A percentile compares a stretch with the other conserved stretches of the same genome.
Evolutionary conservation across 2,113 vertebrate species (phyloP).

Genomic region (Phodopus roborovskii): DNA sequence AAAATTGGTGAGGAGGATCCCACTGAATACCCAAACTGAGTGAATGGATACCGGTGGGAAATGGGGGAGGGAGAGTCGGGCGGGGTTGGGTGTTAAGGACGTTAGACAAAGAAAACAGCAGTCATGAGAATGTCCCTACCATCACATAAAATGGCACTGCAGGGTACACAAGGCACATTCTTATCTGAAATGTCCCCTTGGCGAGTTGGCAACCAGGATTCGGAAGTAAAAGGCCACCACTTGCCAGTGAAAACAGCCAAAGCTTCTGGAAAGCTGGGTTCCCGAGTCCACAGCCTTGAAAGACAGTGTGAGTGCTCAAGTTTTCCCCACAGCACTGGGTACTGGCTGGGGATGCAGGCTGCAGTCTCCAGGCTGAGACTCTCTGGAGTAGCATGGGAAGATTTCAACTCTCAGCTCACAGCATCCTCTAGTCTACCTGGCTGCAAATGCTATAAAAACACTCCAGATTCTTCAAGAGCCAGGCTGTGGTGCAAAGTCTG

Average conservation of each 20-base stretch:
- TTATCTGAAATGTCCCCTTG: not conserved
- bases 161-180: not conserved
- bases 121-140: not conserved
- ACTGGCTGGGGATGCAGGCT: rapidly evolving
- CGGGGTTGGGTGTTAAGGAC: not conserved
- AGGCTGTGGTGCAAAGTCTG: rapidly evolving
- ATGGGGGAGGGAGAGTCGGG: not conserved
- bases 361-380: not conserved
- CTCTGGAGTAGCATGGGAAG: too few relatives aligned
- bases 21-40: not conserved
- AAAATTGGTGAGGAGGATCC: not conserved
- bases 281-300: rapidly evolving
- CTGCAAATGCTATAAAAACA: not conserved
- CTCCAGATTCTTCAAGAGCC: not conserved
- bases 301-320: rapidly evolving
- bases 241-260: not conserved
- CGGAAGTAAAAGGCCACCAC: not conserved
- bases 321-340: rapidly evolving
- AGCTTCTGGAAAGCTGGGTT: not conserved
- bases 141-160: rapidly evolving
- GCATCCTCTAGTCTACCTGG: not conserved
- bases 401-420: not conserved
- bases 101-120: not conserved
- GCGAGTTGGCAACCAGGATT: not conserved
- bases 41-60: rapidly evolving